Percentiles rank a stretch among this genome's conserved stretches.
Evolutionary conservation across 1,140 invertebrate species (phyloP).

Genomic region (Trachymyrmex cornetzi): DNA sequence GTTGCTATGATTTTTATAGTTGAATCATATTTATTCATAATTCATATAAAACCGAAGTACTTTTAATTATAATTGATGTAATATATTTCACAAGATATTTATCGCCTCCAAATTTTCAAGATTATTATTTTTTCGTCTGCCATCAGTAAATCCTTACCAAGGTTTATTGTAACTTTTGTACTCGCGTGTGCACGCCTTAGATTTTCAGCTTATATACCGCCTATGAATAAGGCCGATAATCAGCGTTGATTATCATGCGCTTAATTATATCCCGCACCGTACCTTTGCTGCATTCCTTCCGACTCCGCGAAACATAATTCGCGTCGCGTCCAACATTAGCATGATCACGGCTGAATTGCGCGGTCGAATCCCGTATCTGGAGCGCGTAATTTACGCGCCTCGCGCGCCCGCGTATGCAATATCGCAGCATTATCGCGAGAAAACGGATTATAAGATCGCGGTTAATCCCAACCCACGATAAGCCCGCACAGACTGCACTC

Average conservation of each 20-base stretch:
- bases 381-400: constrained; percentile 37
- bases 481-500: constrained; percentile 24
- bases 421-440: constrained; percentile 40
- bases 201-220: not conserved
- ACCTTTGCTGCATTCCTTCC: not conserved
- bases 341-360: constrained; percentile 20
- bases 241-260: not conserved
- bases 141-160: not conserved
- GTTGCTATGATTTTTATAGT: not conserved
- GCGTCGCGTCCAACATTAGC: constrained; percentile 23
- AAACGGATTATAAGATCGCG: constrained; percentile 45
- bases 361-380: constrained; percentile 18
- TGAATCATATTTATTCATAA: not conserved
- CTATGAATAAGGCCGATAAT: not conserved
- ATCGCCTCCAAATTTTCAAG: not conserved
- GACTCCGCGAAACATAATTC: constrained; percentile 46
- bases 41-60: not conserved
- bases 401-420: constrained; percentile 1
- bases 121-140: not conserved
- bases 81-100: constrained; percentile 7
- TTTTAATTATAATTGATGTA: not conserved
- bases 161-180: not conserved
- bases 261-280: constrained; percentile 14
- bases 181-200: not conserved
- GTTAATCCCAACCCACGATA: constrained; percentile 44